Evolutionary conservation across 2,113 vertebrate species (phyloP).

Genomic region (Atherinomorus stipes): DNA sequence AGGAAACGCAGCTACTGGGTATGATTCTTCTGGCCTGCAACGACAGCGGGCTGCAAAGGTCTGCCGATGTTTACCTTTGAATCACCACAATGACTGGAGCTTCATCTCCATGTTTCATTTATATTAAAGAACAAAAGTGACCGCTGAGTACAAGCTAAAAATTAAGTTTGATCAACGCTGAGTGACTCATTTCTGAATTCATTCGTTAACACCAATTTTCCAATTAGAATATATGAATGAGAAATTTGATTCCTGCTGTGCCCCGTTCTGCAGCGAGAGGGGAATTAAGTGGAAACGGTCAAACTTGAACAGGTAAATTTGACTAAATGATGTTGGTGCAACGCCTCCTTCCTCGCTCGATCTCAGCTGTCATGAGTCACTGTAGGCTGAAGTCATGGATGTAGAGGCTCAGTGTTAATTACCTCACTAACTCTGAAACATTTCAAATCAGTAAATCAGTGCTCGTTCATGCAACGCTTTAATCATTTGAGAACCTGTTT

Average conservation of each 20-base stretch:
- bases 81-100: no score
- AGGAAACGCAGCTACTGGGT: no score
- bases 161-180: not conserved
- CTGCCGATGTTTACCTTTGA: no score
- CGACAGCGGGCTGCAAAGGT: no score
- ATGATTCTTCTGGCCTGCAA: no score
- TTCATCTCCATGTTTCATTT: no score
- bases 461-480: no score
- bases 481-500: no score
- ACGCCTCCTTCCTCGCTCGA: not conserved
- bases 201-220: slow-evolving; percentile 21
- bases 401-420: not conserved
- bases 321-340: not conserved
- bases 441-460: no score
- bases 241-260: slow-evolving; percentile 8
- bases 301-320: not conserved
- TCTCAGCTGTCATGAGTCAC: not conserved
- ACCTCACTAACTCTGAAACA: no score
- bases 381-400: not conserved
- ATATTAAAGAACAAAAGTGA: no score
- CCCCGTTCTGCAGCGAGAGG: not conserved
- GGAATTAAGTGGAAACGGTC: not conserved
- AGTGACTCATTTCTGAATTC: slow-evolving; percentile 27
- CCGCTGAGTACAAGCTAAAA: no score
- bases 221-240: slow-evolving; percentile 13